These are phyloP conservation scores for Chelidonichthys spinosus DNA, from an alignment of 2,797 vertebrate genomes.

Conservation along the genomic window DNA sequence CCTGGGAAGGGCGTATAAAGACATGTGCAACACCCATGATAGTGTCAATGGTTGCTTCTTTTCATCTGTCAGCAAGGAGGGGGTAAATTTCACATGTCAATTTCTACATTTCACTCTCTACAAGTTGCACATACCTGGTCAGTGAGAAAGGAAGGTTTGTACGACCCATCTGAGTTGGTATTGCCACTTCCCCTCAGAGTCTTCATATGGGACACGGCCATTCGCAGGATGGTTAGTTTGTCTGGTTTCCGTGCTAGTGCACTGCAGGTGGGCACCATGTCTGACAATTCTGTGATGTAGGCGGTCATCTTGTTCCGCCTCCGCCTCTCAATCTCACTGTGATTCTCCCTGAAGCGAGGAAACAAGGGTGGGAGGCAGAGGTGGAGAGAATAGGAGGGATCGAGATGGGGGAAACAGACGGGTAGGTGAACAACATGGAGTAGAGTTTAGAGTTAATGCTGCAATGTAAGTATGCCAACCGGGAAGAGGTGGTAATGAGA, in stretches of 20 bases:
- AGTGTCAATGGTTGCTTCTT: not conserved
- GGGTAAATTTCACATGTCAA: not conserved
- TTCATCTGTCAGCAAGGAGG: not conserved
- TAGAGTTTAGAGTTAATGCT: constrained; percentile 72
- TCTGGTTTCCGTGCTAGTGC: constrained; percentile 98
- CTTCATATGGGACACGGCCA: constrained; percentile 99
- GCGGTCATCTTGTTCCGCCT: constrained; percentile 98
- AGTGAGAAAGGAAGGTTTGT: constrained; percentile 97
- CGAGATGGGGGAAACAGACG: constrained; percentile 60
- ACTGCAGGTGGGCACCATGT: constrained; percentile 98
- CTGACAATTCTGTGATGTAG: constrained; percentile 97
- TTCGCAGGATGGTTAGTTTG: constrained; percentile 97
- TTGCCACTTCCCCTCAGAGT: constrained; percentile 92
- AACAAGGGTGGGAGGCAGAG: constrained; percentile 55
- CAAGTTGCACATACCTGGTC: constrained; percentile 88
- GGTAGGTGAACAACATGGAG: constrained; percentile 73
- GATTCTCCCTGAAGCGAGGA: constrained; percentile 92
- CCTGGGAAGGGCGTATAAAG: not conserved
- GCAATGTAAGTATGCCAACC: constrained; percentile 57
- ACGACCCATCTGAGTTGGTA: constrained; percentile 91
- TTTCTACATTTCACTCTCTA: not conserved
- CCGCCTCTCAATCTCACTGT: constrained; percentile 97
- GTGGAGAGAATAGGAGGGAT: constrained; percentile 60
- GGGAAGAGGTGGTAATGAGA: constrained; percentile 48
- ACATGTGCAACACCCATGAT: not conserved